These are phyloP conservation scores for Micronycteris hirsuta DNA, from an alignment of 2,113 vertebrate genomes.

Conservation along the genomic window DNA sequence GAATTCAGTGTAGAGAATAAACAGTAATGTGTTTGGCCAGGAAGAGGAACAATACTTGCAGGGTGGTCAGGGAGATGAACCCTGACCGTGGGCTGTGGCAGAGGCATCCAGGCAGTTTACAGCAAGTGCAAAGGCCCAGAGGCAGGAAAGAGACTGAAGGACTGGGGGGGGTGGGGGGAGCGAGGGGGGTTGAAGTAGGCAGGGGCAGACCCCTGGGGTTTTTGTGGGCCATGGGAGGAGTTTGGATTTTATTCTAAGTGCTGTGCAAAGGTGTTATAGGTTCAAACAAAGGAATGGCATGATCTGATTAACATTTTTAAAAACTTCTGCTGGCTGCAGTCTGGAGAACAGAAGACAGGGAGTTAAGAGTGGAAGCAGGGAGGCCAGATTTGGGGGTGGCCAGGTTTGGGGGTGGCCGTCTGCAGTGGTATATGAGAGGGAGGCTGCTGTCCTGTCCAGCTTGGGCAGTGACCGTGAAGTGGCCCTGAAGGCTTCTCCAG, in stretches of 20 bases:
- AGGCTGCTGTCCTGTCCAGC: background rate
- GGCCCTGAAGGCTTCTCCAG: background rate
- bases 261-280: constrained; percentile 36
- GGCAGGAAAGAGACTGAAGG: background rate
- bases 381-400: background rate
- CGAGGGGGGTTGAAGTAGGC: background rate
- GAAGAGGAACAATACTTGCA: background rate
- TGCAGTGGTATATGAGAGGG: background rate
- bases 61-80: background rate
- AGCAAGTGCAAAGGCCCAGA: constrained; percentile 22
- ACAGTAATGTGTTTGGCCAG: background rate
- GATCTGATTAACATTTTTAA: constrained; percentile 62
- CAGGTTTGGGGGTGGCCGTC: background rate
- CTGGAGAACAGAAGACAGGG: background rate
- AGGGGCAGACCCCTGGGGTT: background rate
- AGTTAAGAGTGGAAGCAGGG: background rate
- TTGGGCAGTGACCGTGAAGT: background rate
- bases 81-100: background rate
- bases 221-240: background rate
- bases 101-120: background rate
- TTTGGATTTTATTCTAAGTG: constrained; percentile 52
- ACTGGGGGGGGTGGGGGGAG: background rate
- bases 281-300: constrained; percentile 46
- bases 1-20: background rate
- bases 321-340: constrained; percentile 41